phyloP scores from a whole-genome alignment of 2,113 vertebrate genomes.

The Zonotrichia leucophrys region DNA sequence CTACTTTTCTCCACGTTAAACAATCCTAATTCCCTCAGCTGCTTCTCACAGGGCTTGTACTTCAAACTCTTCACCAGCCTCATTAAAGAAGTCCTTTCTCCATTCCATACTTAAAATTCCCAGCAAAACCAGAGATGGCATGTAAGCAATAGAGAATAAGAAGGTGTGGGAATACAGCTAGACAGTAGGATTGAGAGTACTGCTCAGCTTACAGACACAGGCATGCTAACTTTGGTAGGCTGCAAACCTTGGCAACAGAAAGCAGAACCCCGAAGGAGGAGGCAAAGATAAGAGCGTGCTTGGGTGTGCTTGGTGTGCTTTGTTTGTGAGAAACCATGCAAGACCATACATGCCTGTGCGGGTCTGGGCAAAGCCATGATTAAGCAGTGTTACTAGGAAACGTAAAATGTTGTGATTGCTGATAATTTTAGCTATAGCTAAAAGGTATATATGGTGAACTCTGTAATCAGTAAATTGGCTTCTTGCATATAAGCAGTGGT shows the following conservation, averaged over 20 bases:
- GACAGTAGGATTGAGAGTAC: background rate
- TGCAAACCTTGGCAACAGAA: background rate
- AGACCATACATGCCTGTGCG: background rate
- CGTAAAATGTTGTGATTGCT: background rate
- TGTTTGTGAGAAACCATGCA: background rate
- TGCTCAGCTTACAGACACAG: background rate
- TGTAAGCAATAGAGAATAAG: background rate
- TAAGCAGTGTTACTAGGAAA: background rate
- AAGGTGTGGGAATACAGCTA: background rate
- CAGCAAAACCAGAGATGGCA: background rate
- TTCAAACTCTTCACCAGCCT: background rate
- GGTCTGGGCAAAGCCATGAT: background rate
- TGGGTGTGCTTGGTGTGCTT: background rate
- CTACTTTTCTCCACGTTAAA: background rate
- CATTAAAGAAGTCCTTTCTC: background rate
- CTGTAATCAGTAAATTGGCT: background rate
- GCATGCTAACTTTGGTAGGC: background rate
- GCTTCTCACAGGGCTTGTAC: background rate
- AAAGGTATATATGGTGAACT: background rate
- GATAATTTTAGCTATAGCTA: background rate
- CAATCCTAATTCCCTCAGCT: background rate
- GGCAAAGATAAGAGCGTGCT: background rate
- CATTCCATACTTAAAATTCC: background rate
- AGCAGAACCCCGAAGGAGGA: background rate
- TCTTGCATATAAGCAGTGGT: background rate